These are phyloP conservation scores for Ruditapes philippinarum DNA, from an alignment of 1,140 invertebrate species.

Conservation along the genomic window DNA sequence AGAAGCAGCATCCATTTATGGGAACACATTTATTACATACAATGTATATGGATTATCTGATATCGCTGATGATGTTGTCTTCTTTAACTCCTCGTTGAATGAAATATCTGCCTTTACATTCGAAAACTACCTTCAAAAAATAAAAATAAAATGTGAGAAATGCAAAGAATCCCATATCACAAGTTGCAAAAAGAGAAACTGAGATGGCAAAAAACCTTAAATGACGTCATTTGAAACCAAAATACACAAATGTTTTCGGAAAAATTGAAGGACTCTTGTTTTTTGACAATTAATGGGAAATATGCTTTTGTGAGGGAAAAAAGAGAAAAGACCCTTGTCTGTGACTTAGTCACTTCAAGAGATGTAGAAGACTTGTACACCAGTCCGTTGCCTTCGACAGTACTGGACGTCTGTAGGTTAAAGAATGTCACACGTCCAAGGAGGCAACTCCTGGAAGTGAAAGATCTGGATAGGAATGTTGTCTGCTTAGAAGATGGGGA, in stretches of 20 bases:
- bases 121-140: constrained; percentile 86
- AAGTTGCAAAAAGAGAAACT: constrained; percentile 77
- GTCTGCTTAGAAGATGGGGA: neutral
- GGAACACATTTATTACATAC: constrained; percentile 80
- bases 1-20: constrained; percentile 77
- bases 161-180: constrained; percentile 72
- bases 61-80: constrained; percentile 85
- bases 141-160: constrained; percentile 83
- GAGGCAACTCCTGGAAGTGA: neutral
- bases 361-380: constrained; percentile 13
- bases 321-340: neutral
- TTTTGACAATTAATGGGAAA: constrained; percentile 28
- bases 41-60: constrained; percentile 86
- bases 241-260: neutral
- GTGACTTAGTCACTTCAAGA: constrained; percentile 11
- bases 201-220: constrained; percentile 60
- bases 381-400: constrained; percentile 30
- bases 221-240: neutral
- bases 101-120: constrained; percentile 85
- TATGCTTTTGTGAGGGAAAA: constrained; percentile 41
- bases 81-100: constrained; percentile 84
- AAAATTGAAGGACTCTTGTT: constrained; percentile 28
- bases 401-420: constrained; percentile 35
- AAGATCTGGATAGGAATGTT: constrained; percentile 1
- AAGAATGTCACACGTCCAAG: neutral